These are phyloP conservation scores for Trachops cirrhosus DNA, from an alignment of 2,797 vertebrate species.

Conservation along the genomic window DNA sequence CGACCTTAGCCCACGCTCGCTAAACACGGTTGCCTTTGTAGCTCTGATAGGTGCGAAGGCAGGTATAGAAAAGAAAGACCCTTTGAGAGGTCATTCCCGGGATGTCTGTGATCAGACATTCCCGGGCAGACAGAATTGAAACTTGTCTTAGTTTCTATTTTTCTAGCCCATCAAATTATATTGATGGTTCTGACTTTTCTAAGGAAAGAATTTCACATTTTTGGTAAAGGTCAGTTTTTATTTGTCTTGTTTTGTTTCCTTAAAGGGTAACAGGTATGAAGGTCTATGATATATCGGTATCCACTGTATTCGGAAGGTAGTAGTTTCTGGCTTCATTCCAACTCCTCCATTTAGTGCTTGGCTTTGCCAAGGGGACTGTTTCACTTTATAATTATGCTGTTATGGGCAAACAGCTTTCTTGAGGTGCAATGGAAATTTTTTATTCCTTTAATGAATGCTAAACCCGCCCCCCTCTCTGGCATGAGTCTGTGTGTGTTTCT, in stretches of 20 bases:
- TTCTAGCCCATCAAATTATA: neutral
- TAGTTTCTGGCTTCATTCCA: constrained; percentile 40
- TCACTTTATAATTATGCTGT: constrained; percentile 54
- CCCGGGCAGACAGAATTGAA: neutral
- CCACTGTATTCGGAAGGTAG: neutral
- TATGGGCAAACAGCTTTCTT: constrained; percentile 1
- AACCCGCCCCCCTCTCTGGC: neutral
- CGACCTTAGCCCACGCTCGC: neutral
- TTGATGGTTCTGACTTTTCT: neutral
- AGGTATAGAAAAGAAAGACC: neutral
- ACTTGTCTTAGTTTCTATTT: neutral
- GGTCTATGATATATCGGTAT: neutral
- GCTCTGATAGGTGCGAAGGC: neutral
- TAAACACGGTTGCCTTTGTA: neutral
- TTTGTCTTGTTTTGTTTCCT: neutral
- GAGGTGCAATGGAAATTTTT: constrained; percentile 50
- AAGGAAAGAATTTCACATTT: constrained; percentile 3
- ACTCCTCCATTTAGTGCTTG: constrained; percentile 18
- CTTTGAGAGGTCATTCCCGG: neutral
- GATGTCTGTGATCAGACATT: neutral
- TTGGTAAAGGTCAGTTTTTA: neutral
- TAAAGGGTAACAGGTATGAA: neutral
- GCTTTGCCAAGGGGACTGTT: constrained; percentile 48
- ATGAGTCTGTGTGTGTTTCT: neutral
- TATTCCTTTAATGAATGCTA: neutral